These are phyloP conservation scores for Nasonia vitripennis DNA, from an alignment of 1,140 invertebrate genomes.

Conservation along the genomic window DNA sequence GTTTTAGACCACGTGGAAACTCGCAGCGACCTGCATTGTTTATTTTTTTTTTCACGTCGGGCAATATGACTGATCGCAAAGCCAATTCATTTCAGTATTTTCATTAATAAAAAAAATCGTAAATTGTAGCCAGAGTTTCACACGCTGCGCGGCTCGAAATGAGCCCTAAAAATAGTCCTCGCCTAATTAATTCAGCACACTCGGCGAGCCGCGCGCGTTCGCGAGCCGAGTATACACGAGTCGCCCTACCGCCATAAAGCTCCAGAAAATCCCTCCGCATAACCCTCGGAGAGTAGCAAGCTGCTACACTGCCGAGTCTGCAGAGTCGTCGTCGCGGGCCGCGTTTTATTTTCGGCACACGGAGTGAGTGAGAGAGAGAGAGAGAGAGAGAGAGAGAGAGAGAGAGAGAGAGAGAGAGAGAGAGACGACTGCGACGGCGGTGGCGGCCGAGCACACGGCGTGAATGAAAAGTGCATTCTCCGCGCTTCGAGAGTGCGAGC, in stretches of 20 bases:
- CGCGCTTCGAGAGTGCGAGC: slow-evolving; percentile 1
- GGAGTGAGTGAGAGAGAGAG: slow-evolving; percentile 1
- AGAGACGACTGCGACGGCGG: background rate
- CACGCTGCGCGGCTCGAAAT: background rate
- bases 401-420: slow-evolving; percentile 11
- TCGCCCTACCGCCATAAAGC: background rate
- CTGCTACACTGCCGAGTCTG: background rate
- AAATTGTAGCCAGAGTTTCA: background rate
- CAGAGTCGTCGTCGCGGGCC: background rate
- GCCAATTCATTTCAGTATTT: background rate
- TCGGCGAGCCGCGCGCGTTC: too few species aligned
- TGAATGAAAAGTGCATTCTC: slow-evolving; percentile 41
- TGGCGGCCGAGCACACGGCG: background rate
- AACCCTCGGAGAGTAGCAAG: background rate
- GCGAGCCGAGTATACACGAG: background rate
- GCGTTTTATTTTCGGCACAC: slow-evolving; percentile 23
- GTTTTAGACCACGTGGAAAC: too few species aligned
- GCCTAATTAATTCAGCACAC: background rate
- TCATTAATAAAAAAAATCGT: background rate
- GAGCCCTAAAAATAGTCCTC: background rate
- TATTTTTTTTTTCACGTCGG: too few species aligned
- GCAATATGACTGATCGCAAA: too few species aligned
- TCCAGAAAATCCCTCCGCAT: background rate
- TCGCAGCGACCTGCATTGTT: too few species aligned
- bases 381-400: slow-evolving; percentile 1